Conservation (phyloP, 2,113 vertebrate genomes). For the Gambusia affinis region DNA sequence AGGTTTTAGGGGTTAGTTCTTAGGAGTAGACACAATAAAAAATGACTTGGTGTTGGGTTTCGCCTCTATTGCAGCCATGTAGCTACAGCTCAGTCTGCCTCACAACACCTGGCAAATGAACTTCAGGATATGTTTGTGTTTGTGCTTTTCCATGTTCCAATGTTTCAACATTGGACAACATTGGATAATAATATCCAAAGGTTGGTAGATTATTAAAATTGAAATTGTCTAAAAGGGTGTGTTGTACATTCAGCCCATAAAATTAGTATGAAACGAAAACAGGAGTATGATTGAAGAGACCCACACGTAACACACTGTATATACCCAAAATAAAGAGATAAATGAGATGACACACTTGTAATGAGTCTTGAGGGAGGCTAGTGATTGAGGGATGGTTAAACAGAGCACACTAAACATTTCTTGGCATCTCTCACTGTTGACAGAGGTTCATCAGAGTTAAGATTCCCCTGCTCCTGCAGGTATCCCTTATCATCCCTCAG, state of each 20-base stretch:
- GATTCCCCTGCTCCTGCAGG: conserved; percentile 45
- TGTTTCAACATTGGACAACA: neutral
- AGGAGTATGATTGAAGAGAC: neutral
- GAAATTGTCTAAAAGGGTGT: neutral
- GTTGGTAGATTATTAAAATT: neutral
- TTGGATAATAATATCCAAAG: neutral
- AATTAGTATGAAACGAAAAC: conserved; percentile 10
- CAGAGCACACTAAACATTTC: conserved; percentile 32
- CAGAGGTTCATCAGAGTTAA: conserved; percentile 25
- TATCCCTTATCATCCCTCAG: conserved; percentile 57
- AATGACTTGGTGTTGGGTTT: neutral
- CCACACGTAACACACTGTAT: neutral
- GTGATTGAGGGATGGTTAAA: conserved; percentile 15
- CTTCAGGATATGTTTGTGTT: neutral
- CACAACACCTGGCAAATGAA: neutral
- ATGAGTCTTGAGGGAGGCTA: conserved; percentile 6
- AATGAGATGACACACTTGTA: conserved; percentile 7
- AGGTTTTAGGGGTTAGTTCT: neutral
- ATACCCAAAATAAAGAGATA: neutral
- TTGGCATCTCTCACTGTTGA: conserved; percentile 56
- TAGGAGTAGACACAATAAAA: neutral
- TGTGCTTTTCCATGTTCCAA: neutral
- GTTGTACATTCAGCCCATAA: neutral
- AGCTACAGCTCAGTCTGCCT: too few relatives aligned
- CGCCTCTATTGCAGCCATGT: neutral